Conservation (phyloP, 2,113 vertebrate genomes). For the Stegostoma tigrinum region DNA sequence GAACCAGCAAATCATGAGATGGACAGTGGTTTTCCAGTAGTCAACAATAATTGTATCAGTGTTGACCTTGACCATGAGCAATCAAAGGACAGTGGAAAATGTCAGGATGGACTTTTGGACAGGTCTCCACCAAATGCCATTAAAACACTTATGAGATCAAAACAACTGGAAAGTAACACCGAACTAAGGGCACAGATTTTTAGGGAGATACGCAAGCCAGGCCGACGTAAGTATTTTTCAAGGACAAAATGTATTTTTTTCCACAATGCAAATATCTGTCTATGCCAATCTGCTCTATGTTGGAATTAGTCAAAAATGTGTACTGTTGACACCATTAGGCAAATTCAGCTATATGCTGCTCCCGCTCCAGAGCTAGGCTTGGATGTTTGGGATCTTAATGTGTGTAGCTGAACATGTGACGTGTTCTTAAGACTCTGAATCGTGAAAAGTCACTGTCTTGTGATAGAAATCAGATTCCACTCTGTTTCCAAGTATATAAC, state of each 20-base stretch:
- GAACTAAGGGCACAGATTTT: slow-evolving; percentile 80
- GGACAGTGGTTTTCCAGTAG: slow-evolving; percentile 53
- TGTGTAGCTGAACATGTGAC: not conserved
- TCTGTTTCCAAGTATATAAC: not conserved
- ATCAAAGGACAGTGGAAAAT: slow-evolving; percentile 53
- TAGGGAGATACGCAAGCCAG: slow-evolving; percentile 90
- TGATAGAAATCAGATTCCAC: not conserved
- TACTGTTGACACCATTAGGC: not conserved
- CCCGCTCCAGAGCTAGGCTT: not conserved
- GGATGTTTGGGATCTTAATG: not conserved
- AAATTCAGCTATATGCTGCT: not conserved
- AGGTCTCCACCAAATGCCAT: slow-evolving; percentile 64
- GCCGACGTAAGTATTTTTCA: slow-evolving; percentile 72
- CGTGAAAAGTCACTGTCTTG: not conserved
- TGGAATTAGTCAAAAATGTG: not conserved
- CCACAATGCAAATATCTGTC: not conserved
- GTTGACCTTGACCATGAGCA: slow-evolving; percentile 55
- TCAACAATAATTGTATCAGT: slow-evolving; percentile 54
- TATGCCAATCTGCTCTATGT: not conserved
- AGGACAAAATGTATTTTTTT: not conserved
- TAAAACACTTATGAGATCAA: slow-evolving; percentile 65
- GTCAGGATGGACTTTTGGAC: slow-evolving; percentile 51
- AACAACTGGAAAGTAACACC: slow-evolving; percentile 72
- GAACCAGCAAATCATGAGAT: slow-evolving; percentile 53
- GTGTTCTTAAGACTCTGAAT: not conserved